Evolutionary conservation across 2,113 vertebrate species (phyloP).

Genomic region (Austrofundulus limnaeus): DNA sequence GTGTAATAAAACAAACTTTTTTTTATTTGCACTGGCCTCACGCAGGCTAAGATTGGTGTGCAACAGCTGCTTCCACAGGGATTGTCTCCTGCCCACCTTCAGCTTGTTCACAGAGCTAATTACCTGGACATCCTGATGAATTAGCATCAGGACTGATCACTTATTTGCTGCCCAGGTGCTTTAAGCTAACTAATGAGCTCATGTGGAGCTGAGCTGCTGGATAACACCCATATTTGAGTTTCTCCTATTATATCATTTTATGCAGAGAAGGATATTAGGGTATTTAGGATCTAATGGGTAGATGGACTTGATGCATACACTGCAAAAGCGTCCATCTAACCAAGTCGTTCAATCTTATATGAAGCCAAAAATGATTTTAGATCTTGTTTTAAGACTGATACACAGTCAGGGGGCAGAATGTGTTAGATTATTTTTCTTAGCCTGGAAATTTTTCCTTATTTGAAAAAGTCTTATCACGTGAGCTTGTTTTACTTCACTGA

Average conservation of each 20-base stretch:
- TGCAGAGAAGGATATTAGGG: slow-evolving; percentile 21
- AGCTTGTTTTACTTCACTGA: too few species aligned
- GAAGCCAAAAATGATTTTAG: too few species aligned
- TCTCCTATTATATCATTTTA: slow-evolving; percentile 7
- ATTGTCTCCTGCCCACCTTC: slow-evolving; percentile 11
- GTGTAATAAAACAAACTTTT: neutral
- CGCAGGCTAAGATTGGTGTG: neutral
- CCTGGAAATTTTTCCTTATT: too few species aligned
- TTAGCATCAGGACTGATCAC: slow-evolving; percentile 42
- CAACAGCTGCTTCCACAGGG: slow-evolving; percentile 32
- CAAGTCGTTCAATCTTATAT: too few species aligned
- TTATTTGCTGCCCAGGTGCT: slow-evolving; percentile 40
- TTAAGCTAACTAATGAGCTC: slow-evolving; percentile 41
- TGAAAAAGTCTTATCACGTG: too few species aligned
- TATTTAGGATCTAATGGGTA: slow-evolving; percentile 3
- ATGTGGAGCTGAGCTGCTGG: slow-evolving; percentile 26
- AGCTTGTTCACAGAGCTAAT: slow-evolving; percentile 23
- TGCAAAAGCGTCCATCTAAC: too few species aligned
- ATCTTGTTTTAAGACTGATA: too few species aligned
- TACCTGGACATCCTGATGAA: slow-evolving; percentile 62
- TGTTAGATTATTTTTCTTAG: too few species aligned
- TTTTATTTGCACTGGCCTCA: neutral
- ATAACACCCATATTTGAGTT: slow-evolving; percentile 28
- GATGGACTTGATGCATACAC: too few species aligned
- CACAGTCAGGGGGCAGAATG: too few species aligned